Conservation (phyloP, 2,113 vertebrate species). For the Herpailurus yagouaroundi region DNA sequence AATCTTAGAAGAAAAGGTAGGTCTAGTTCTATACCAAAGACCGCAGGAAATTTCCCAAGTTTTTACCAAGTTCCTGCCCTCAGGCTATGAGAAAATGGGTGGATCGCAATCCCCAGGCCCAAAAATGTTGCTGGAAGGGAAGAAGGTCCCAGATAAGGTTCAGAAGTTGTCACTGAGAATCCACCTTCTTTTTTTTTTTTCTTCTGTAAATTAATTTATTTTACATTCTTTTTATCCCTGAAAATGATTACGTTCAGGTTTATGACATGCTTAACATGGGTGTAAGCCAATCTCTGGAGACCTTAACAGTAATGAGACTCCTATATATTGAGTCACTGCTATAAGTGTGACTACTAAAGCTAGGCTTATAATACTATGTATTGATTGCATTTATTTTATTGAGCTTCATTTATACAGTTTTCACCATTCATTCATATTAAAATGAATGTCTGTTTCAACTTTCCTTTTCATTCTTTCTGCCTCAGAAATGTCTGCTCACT, state of each 20-base stretch:
- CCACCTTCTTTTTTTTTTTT: background rate
- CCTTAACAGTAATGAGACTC: background rate
- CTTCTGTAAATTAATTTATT: background rate
- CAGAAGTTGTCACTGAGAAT: background rate
- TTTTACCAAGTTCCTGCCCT: background rate
- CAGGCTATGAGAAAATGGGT: background rate
- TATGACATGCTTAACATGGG: background rate
- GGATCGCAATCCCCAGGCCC: background rate
- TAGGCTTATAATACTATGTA: background rate
- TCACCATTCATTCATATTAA: constrained; percentile 32
- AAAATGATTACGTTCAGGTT: background rate
- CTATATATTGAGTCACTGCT: background rate
- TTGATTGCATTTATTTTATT: background rate
- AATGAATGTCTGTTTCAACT: constrained; percentile 33
- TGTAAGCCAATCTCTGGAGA: background rate
- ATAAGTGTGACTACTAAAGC: background rate
- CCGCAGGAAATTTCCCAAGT: background rate
- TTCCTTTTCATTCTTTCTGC: constrained; percentile 46
- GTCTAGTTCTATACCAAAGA: background rate
- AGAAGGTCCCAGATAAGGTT: background rate
- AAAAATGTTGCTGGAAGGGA: background rate
- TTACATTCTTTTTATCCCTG: background rate
- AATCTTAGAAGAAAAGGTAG: background rate
- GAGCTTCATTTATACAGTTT: constrained; percentile 4
- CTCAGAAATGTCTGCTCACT: background rate